Conservation (phyloP, 2,113 vertebrate species). For the Parus major region DNA sequence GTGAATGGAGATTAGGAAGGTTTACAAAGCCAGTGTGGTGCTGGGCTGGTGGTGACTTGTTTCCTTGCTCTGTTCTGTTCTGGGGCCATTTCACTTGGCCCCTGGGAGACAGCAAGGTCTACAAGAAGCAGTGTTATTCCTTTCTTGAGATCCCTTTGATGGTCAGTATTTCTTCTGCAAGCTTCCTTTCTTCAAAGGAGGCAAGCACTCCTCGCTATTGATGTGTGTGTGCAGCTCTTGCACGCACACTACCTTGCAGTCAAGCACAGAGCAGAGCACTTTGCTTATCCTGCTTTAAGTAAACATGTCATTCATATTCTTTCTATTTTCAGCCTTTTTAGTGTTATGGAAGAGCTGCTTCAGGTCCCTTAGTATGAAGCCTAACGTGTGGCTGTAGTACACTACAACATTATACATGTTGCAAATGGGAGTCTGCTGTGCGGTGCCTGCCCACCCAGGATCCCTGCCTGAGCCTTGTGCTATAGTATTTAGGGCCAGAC, state of each 20-base stretch:
- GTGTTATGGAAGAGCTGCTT: neutral
- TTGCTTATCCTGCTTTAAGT: neutral
- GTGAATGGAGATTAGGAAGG: neutral
- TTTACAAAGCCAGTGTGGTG: neutral
- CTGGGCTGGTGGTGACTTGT: neutral
- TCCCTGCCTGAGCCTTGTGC: neutral
- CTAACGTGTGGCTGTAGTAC: neutral
- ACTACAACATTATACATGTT: fast-evolving
- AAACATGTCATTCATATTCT: neutral
- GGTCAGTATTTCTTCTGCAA: neutral
- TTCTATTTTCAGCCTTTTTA: neutral
- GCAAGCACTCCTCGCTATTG: neutral
- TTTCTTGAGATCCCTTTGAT: neutral
- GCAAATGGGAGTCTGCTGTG: neutral
- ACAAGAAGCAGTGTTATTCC: neutral
- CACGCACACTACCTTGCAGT: fast-evolving
- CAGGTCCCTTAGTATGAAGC: neutral
- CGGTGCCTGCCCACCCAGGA: fast-evolving
- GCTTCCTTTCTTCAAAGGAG: neutral
- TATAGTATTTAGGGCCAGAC: neutral
- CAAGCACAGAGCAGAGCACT: neutral
- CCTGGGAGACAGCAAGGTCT: neutral
- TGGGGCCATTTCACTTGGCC: neutral
- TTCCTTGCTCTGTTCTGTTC: neutral
- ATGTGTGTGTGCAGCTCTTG: fast-evolving